Evolutionary conservation across 1,140 invertebrate genomes (phyloP), one percentile per base, ranked within the genome.

Genomic region (Lepidostoma basale): DNA sequence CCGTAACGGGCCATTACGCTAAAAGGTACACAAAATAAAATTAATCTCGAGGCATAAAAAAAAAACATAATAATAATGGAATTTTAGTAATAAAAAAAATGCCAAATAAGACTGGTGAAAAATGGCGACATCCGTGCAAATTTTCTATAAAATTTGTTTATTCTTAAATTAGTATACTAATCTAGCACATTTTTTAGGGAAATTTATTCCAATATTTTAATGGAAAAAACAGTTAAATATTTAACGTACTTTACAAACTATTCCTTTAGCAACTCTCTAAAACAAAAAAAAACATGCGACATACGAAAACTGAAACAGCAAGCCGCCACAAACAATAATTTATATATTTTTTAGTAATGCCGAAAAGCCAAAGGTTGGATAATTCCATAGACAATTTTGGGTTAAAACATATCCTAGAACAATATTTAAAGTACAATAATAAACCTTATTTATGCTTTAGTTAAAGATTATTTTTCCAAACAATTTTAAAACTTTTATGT

Each of bases 1-100:
- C 89, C 88, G 78, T 92, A 90, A 40, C 91, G 85, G 67, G 90
- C 91, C 90, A 92, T 92, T 16, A 23, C 26, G 40, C 70, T 68
- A 44, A 58, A 67, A 67, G 20, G 39, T 9, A n/a, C n/a, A n/a
- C n/a, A n/a, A n/a, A n/a, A n/a, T n/a, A n/a, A n/a, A n/a, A n/a
- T n/a, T n/a, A n/a, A n/a, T n/a, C n/a, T n/a, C n/a, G n/a, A n/a
- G n/a, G 33, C 28, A 30, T 30, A 23, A 20, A 18, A 56, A 4
- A 36, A 36, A 39, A 54, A 54, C 18, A 18, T 16, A 54, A 30
- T 28, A 30, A 54, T 54, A 14, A 36, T n/a, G 14, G 5, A 18
- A 30, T 28, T 14, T 54, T 12, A 33, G 44, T 10, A 23, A 20
- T 54, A 54, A 54, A 12, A 18, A 36, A n/a, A n/a, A n/a, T n/a